Evolutionary conservation across 2,888 invertebrate species (phyloP).

Genomic region (Atethmia centrago): DNA sequence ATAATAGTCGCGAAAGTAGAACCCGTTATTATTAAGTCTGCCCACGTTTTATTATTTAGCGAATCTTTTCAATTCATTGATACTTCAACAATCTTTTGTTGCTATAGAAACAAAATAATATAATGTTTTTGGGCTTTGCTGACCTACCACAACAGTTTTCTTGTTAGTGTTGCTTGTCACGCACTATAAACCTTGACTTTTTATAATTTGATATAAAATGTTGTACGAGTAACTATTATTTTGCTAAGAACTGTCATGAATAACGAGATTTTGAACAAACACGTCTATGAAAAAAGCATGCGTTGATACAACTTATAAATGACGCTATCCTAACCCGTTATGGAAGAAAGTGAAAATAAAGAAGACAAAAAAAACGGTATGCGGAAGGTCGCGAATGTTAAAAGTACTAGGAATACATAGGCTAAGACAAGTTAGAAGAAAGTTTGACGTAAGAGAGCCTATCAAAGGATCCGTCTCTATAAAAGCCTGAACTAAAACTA

Average conservation of each 20-base stretch:
- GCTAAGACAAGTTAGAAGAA: conserved; percentile 44
- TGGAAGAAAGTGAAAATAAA: conserved; percentile 47
- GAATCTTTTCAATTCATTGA: conserved; percentile 7
- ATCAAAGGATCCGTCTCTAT: not conserved
- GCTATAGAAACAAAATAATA: too few species aligned
- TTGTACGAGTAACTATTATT: not conserved
- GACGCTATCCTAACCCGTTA: not conserved
- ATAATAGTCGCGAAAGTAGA: conserved; percentile 54
- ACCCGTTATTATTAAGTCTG: conserved; percentile 29
- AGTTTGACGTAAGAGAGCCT: conserved; percentile 8
- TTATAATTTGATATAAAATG: not conserved
- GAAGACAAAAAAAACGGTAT: conserved; percentile 22
- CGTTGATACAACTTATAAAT: not conserved
- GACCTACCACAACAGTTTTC: conserved; percentile 56
- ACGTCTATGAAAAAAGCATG: not conserved
- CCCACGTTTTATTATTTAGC: conserved; percentile 39
- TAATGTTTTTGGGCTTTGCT: not conserved
- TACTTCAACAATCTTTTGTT: not conserved
- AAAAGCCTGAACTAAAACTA: not conserved
- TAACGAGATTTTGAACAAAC: not conserved
- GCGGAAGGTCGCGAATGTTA: conserved; percentile 48
- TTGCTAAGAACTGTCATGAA: not conserved
- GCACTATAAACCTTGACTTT: not conserved
- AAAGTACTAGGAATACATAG: conserved; percentile 53
- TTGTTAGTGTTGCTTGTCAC: conserved; percentile 13